Evolutionary conservation across 2,888 invertebrate genomes (phyloP).

Genomic region (Polydrusus cervinus): DNA sequence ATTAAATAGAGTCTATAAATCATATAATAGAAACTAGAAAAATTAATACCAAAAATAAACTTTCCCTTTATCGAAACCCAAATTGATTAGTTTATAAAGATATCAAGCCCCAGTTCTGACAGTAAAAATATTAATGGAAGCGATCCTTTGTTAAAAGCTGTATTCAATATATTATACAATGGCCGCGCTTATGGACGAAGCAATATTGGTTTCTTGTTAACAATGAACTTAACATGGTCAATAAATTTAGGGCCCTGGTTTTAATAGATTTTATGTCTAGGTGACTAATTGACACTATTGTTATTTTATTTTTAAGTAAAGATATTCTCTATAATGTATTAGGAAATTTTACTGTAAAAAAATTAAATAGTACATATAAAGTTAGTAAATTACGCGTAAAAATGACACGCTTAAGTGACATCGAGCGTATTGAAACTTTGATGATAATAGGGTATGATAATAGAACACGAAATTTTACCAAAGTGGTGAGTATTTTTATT

Average conservation of each 20-base stretch:
- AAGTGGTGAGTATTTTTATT: no score
- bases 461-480: no score
- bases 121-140: constrained; percentile 63
- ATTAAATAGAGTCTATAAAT: background rate
- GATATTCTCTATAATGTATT: no score
- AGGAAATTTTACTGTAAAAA: no score
- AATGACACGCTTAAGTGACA: no score
- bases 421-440: no score
- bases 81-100: constrained; percentile 63
- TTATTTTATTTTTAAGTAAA: background rate
- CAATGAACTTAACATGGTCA: constrained; percentile 56
- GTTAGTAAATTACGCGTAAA: no score
- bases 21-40: constrained; percentile 2
- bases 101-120: constrained; percentile 60
- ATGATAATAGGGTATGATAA: no score
- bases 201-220: constrained; percentile 63
- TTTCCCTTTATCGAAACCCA: constrained; percentile 26
- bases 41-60: constrained; percentile 24
- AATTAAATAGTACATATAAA: no score
- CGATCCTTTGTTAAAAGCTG: constrained; percentile 60
- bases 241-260: constrained; percentile 41
- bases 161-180: constrained; percentile 61
- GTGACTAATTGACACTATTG: background rate
- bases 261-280: constrained; percentile 28
- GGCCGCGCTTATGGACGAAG: constrained; percentile 59